Percentiles rank a stretch among this genome's conserved stretches.
These are phyloP conservation scores for Notoglanidium macrostoma DNA, from an alignment of 2,797 vertebrate genomes.

Conservation along the genomic window DNA sequence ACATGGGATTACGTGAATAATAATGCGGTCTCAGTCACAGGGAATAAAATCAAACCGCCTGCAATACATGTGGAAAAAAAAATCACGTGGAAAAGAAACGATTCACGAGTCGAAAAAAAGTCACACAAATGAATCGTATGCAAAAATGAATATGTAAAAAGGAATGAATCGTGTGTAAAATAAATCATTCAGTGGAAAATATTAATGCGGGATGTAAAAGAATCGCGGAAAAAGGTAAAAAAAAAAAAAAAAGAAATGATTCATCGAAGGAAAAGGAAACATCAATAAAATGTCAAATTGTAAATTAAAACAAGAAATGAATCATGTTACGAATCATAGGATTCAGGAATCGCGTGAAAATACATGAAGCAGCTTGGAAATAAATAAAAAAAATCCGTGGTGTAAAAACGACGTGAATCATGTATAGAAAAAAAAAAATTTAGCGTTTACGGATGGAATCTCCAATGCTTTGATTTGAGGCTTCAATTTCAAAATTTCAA, in stretches of 20 bases:
- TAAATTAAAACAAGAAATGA: neutral
- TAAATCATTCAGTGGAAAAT: neutral
- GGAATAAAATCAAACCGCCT: neutral
- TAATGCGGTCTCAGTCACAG: neutral
- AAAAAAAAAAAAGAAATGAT: neutral
- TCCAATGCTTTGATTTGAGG: neutral
- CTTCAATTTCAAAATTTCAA: too few relatives aligned
- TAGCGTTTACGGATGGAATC: neutral
- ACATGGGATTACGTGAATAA: neutral
- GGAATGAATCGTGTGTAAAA: neutral
- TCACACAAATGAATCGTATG: neutral
- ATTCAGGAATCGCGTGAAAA: neutral
- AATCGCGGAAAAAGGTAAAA: neutral
- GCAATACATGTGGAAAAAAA: neutral
- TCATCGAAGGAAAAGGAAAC: neutral
- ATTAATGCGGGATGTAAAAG: neutral
- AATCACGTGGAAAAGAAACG: neutral
- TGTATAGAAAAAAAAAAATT: neutral
- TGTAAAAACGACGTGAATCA: neutral
- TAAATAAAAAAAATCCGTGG: neutral
- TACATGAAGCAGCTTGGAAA: neutral
- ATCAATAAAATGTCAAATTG: neutral
- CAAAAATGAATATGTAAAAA: neutral
- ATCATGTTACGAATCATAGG: neutral
- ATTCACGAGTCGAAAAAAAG: neutral